Conservation (phyloP, 2,888 invertebrate species). For the Stenoptilia bipunctidactyla region DNA sequence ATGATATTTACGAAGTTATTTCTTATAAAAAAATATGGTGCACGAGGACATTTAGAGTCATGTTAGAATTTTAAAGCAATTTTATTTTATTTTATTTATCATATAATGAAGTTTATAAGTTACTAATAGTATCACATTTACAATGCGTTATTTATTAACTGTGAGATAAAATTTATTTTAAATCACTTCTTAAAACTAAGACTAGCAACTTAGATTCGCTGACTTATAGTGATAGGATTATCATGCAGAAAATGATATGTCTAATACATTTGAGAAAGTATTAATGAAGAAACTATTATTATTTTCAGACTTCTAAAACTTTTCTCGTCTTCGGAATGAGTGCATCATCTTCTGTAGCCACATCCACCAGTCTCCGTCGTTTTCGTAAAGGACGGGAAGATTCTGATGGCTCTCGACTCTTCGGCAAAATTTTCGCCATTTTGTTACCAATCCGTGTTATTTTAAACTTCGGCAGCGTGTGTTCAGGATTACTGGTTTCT, state of each 20-base stretch:
- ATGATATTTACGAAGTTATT: no score
- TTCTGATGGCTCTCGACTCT: conserved; percentile 53
- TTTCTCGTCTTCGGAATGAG: conserved; percentile 62
- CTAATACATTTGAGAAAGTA: conserved; percentile 20
- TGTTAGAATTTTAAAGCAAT: conserved; percentile 12
- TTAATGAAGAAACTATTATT: conserved; percentile 4
- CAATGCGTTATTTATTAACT: conserved; percentile 37
- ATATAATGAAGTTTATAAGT: conserved; percentile 41
- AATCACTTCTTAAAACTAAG: conserved; percentile 42
- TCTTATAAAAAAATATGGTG: no score
- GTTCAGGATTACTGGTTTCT: conserved; percentile 52
- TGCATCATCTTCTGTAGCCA: conserved; percentile 50
- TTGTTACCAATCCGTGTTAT: conserved; percentile 72
- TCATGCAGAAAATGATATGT: conserved; percentile 59
- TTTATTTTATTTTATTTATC: conserved; percentile 26
- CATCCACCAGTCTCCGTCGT: conserved; percentile 73
- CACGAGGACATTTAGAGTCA: no score
- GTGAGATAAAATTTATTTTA: conserved; percentile 12
- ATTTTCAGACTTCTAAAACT: conserved; percentile 56
- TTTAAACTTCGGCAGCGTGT: conserved; percentile 73
- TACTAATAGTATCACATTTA: conserved; percentile 63
- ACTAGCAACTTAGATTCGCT: conserved; percentile 54
- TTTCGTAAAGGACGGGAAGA: conserved; percentile 73
- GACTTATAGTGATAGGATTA: conserved; percentile 50
- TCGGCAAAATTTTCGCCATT: conserved; percentile 61